Evolutionary conservation across 2,113 vertebrate genomes (phyloP).

Genomic region (Saimiri boliviensis): DNA sequence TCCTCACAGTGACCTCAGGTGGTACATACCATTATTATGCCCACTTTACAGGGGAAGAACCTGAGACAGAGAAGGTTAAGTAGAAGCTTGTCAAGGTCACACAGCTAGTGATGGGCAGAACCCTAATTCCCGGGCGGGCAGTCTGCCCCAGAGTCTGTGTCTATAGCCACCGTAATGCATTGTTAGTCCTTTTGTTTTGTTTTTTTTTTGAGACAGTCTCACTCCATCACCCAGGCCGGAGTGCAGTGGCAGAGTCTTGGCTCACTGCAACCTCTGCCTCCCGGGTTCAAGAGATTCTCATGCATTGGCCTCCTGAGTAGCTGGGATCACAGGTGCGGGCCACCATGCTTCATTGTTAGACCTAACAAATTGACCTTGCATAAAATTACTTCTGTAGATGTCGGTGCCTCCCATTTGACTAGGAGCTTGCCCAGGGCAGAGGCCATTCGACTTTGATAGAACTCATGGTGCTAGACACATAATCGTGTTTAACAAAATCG

Average conservation of each 20-base stretch:
- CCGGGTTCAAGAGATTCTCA: no score
- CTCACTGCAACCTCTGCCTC: no score
- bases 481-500: background rate
- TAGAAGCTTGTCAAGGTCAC: background rate
- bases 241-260: no score
- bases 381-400: background rate
- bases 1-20: background rate
- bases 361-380: background rate
- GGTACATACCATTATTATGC: background rate
- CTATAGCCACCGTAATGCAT: accelerated
- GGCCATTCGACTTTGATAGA: background rate
- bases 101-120: background rate
- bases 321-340: no score
- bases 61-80: background rate
- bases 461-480: background rate
- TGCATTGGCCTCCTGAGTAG: no score
- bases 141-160: background rate
- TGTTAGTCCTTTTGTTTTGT: background rate
- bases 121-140: background rate
- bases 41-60: background rate
- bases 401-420: background rate
- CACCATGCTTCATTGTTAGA: background rate
- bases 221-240: no score
- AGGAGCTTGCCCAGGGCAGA: background rate
- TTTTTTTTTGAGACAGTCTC: no score